A percentile compares a stretch with the other conserved stretches of the same genome.
Evolutionary conservation across 2,113 vertebrate genomes (phyloP).

Genomic region (Nasalis larvatus): DNA sequence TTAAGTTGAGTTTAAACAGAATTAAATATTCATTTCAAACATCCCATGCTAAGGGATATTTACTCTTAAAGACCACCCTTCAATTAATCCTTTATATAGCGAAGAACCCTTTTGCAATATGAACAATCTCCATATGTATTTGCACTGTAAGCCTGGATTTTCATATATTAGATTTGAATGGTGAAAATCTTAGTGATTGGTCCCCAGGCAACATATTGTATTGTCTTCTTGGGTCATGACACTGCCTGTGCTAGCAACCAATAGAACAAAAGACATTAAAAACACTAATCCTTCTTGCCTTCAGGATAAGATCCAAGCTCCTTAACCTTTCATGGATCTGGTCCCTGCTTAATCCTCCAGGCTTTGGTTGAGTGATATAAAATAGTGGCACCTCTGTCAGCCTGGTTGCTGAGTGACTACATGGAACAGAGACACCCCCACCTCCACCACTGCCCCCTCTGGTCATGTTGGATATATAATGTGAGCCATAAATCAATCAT

Average conservation of each 20-base stretch:
- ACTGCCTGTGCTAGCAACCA: background rate
- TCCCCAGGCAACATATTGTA: background rate
- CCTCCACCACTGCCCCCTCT: background rate
- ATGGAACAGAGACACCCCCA: background rate
- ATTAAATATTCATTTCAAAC: conserved; percentile 22
- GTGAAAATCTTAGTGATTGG: background rate
- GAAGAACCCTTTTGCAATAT: background rate
- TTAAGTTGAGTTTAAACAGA: background rate
- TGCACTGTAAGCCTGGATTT: conserved; percentile 41
- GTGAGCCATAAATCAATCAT: background rate
- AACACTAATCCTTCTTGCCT: conserved; percentile 35
- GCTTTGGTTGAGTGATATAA: background rate
- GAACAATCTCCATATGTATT: conserved; percentile 15
- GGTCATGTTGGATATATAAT: background rate
- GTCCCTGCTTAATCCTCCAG: conserved; percentile 23
- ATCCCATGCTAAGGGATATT: background rate
- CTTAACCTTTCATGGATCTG: conserved; percentile 12
- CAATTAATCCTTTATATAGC: conserved; percentile 42
- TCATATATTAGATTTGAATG: conserved; percentile 43
- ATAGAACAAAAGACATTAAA: conserved; percentile 43
- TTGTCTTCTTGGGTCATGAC: background rate
- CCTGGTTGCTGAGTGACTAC: background rate
- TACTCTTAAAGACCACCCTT: background rate
- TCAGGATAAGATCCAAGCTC: background rate
- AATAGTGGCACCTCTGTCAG: background rate